Conservation (phyloP, 2,888 invertebrate genomes). For the Phytoseiulus persimilis region DNA sequence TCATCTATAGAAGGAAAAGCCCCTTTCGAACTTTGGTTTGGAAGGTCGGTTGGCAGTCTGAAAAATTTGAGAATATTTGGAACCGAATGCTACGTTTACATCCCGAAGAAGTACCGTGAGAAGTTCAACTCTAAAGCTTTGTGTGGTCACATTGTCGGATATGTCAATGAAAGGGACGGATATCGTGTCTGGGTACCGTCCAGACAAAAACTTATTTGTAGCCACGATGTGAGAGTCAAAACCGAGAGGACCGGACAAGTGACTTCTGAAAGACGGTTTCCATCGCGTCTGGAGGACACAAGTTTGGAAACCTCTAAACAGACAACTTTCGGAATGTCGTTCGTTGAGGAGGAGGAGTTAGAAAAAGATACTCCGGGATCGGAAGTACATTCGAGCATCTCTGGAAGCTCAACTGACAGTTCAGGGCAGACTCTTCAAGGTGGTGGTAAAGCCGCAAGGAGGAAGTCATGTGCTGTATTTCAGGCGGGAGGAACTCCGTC, state of each 20-base stretch:
- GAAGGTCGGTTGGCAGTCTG: constrained; percentile 33
- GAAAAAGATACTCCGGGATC: too few relatives aligned
- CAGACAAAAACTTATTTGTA: constrained; percentile 14
- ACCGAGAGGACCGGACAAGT: too few relatives aligned
- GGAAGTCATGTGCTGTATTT: not conserved
- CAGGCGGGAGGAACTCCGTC: too few relatives aligned
- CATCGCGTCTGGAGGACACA: too few relatives aligned
- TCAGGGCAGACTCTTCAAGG: too few relatives aligned
- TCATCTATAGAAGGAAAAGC: constrained; percentile 39
- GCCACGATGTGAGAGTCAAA: constrained; percentile 40
- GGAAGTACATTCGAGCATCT: too few relatives aligned
- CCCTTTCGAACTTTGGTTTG: constrained; percentile 41
- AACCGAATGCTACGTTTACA: constrained; percentile 41
- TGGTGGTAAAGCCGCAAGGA: too few relatives aligned
- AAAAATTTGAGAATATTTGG: constrained; percentile 41
- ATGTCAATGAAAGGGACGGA: constrained; percentile 40
- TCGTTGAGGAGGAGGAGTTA: too few relatives aligned
- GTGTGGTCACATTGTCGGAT: constrained; percentile 39
- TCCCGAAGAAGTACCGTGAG: constrained; percentile 39
- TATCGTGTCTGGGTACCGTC: constrained; percentile 39
- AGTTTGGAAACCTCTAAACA: too few relatives aligned
- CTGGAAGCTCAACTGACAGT: too few relatives aligned
- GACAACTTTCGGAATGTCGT: too few relatives aligned
- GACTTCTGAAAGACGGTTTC: too few relatives aligned
- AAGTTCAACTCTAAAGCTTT: constrained; percentile 40